A percentile compares a stretch with the other conserved stretches of the same genome.
phyloP scores from a whole-genome alignment of 2,113 vertebrate genomes.

The Heliornis fulica region DNA sequence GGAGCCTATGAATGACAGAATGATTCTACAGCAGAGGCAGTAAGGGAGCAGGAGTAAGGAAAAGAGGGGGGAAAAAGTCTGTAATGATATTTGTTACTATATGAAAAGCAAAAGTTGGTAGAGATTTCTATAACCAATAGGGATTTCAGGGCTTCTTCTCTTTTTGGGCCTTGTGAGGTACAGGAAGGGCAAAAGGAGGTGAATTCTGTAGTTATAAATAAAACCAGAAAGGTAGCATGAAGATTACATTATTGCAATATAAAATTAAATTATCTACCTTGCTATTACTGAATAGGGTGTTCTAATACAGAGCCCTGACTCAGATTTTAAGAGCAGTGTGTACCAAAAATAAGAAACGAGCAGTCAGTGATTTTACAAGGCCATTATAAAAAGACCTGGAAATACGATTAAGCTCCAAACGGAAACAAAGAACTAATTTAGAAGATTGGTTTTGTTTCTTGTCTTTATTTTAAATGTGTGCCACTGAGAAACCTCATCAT shows the following conservation, averaged over 20 bases:
- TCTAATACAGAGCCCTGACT: neutral
- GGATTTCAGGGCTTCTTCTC: neutral
- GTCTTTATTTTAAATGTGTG: neutral
- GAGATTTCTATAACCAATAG: neutral
- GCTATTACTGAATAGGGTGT: neutral
- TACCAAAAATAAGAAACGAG: neutral
- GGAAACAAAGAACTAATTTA: slow-evolving; percentile 1
- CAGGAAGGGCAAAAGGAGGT: neutral
- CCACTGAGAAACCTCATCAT: neutral
- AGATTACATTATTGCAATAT: neutral
- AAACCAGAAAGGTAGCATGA: slow-evolving; percentile 12
- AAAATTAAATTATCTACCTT: neutral
- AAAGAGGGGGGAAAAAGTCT: neutral
- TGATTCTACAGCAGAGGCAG: neutral
- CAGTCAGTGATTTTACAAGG: neutral
- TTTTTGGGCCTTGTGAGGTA: neutral
- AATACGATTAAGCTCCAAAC: neutral
- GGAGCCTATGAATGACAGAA: neutral
- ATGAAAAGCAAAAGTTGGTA: neutral
- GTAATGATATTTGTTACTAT: neutral
- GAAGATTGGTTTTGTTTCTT: neutral
- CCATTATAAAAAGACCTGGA: neutral
- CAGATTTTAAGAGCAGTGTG: neutral
- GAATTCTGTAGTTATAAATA: neutral
- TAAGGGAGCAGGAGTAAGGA: neutral